These are phyloP conservation scores for Ichneumoninae sp. DNA, from an alignment of 2,888 invertebrate species.

Conservation along the genomic window DNA sequence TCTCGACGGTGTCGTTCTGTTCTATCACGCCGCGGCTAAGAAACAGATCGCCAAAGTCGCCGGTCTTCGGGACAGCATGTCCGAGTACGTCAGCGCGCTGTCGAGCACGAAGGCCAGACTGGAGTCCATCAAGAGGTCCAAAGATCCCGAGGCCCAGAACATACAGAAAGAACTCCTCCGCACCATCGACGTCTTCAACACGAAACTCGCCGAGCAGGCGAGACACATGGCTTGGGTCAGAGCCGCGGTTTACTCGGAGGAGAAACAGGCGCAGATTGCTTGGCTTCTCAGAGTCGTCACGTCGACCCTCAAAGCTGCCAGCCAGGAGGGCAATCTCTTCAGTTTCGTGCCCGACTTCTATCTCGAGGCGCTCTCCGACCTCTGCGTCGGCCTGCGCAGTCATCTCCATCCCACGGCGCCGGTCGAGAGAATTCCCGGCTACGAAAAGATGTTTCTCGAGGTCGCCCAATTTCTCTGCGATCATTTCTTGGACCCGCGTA, in stretches of 20 bases:
- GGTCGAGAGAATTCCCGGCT: slow-evolving; percentile 86
- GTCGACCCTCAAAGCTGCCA: slow-evolving; percentile 87
- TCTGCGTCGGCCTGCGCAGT: slow-evolving; percentile 87
- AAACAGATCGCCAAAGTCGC: slow-evolving; percentile 87
- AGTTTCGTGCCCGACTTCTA: slow-evolving; percentile 91
- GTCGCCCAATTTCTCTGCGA: slow-evolving; percentile 90
- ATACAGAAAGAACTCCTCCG: slow-evolving; percentile 86
- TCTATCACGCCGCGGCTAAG: slow-evolving; percentile 89
- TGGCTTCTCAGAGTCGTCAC: slow-evolving; percentile 87
- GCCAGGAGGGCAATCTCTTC: slow-evolving; percentile 88
- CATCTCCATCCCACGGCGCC: slow-evolving; percentile 89
- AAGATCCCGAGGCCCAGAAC: slow-evolving; percentile 76
- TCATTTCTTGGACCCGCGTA: slow-evolving; percentile 91
- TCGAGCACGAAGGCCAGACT: slow-evolving; percentile 86
- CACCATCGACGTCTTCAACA: slow-evolving; percentile 87
- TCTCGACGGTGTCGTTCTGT: slow-evolving; percentile 88
- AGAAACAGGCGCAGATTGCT: slow-evolving; percentile 87
- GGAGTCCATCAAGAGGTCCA: slow-evolving; percentile 78
- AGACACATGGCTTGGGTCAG: slow-evolving; percentile 90
- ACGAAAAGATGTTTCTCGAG: slow-evolving; percentile 87
- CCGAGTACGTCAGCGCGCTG: slow-evolving; percentile 88
- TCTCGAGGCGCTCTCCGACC: slow-evolving; percentile 88
- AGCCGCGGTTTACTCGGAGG: slow-evolving; percentile 88
- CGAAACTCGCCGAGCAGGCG: slow-evolving; percentile 86
- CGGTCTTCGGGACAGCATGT: slow-evolving; percentile 88